Evolutionary conservation across 2,797 vertebrate genomes (phyloP).

Genomic region (Lagodon rhomboides): DNA sequence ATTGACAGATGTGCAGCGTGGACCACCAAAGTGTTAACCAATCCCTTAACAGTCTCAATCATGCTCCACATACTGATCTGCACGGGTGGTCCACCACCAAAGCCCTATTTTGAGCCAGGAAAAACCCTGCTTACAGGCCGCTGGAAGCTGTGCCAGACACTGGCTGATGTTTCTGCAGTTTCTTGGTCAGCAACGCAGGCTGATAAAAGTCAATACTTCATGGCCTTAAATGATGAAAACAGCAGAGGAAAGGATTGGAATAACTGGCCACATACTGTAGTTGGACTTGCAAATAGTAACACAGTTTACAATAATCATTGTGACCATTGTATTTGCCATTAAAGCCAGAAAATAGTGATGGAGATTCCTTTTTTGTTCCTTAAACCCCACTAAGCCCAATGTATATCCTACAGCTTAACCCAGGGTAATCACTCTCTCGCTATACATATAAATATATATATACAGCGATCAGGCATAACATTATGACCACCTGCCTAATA

Average conservation of each 20-base stretch:
- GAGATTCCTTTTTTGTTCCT: conserved; percentile 6
- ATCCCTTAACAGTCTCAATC: conserved; percentile 40
- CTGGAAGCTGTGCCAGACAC: conserved; percentile 44
- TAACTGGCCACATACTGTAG: neutral
- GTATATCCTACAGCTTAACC: conserved; percentile 17
- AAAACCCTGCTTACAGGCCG: conserved; percentile 40
- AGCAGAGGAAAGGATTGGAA: conserved; percentile 6
- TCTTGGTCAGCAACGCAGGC: conserved; percentile 28
- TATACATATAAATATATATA: no score
- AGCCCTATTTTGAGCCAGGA: conserved; percentile 41
- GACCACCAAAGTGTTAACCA: conserved; percentile 46
- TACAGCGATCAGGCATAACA: no score
- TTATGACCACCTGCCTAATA: no score
- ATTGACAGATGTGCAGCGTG: conserved; percentile 18
- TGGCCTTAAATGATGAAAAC: conserved; percentile 27
- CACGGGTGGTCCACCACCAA: conserved; percentile 56
- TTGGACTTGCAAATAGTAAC: neutral
- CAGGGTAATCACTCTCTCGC: neutral
- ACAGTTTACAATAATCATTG: neutral
- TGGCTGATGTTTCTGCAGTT: conserved; percentile 32
- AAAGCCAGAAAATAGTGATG: neutral
- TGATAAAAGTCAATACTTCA: conserved; percentile 38
- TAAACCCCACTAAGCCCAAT: neutral
- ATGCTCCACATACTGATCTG: conserved; percentile 36
- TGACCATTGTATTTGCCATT: neutral